Base-by-base conservation (phyloP, 2,797 vertebrate species). In the Channallabes apus region DNA sequence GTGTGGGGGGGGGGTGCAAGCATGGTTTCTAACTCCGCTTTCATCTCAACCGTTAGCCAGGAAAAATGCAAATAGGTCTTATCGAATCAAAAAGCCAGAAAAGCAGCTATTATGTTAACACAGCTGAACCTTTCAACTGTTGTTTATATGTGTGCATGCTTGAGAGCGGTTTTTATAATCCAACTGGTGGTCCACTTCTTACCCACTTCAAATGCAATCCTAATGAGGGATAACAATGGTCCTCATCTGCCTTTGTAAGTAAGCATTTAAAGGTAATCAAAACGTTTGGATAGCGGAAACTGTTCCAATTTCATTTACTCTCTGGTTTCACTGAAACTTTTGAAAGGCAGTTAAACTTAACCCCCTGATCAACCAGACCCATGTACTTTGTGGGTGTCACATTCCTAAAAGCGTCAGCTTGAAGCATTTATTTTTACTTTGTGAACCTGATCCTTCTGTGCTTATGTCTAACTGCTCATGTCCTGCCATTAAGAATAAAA, bases 11-110 rank as follows among this genome's bases (percentile, higher is more conserved):
- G 35, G 18, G 35, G 29, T 51, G 64, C 87, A 89, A 91, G 84
- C 62, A 61, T 64, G 85, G 79, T 87, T 88, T 75, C 78, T 81
- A 69, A 72, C 2, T 87, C 78, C 80, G 84, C 91, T 92, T 93
- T 93, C 61, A 92, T 92, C 91, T 87, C 88, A 80, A 88, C 88
- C 86, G 78, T 89, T 90, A 89, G 84, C 87, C 76, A 85, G 86
- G 88, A 90, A 91, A 89, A 82, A 85, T 35, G 88, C 88, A 91
- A 92, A 91, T 82, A 84, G 78, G 84, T 65, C 88, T 90, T 38
- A 90, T 89, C 72, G 87, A 89, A 91, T 87, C 62, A 88, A 86
- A 88, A 76, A 87, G 79, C 24, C 35, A 77, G n/a, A 51, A 51
- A 81, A n/a, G 24, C 51, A 76, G 59, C 59, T 61, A 80, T 80